Evolutionary conservation across 2,797 vertebrate genomes (phyloP).

Genomic region (Rallus crepitans): DNA sequence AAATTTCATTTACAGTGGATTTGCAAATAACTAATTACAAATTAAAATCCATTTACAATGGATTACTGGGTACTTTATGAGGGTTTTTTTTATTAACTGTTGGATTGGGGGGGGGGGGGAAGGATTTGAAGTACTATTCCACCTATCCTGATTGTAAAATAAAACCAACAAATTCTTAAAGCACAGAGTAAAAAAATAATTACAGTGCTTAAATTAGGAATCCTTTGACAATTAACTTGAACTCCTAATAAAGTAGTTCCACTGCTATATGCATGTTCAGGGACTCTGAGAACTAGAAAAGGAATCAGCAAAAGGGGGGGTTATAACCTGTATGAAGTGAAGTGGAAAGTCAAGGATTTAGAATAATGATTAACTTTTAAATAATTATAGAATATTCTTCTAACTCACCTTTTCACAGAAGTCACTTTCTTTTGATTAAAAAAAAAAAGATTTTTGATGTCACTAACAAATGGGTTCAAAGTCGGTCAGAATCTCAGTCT

Average conservation of each 20-base stretch:
- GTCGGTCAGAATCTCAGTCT: neutral
- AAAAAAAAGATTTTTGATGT: neutral
- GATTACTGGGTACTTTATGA: neutral
- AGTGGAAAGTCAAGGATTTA: neutral
- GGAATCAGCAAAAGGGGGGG: neutral
- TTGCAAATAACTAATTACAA: conserved; percentile 33
- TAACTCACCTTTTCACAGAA: neutral
- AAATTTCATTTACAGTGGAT: conserved; percentile 28
- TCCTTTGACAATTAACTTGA: neutral
- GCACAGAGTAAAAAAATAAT: neutral
- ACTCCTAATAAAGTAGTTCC: neutral
- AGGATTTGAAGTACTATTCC: neutral
- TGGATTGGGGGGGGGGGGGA: neutral
- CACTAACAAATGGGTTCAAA: conserved; percentile 34
- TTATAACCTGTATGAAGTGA: neutral
- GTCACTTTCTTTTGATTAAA: neutral
- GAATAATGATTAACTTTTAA: neutral
- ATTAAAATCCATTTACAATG: conserved; percentile 21
- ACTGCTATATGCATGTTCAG: neutral
- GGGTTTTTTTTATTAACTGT: neutral
- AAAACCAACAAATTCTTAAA: neutral
- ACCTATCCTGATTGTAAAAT: neutral
- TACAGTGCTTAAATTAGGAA: neutral
- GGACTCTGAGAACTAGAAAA: neutral
- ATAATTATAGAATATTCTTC: neutral